phyloP scores from a whole-genome alignment of 2,113 vertebrate genomes.

The Bubo scandiacus region DNA sequence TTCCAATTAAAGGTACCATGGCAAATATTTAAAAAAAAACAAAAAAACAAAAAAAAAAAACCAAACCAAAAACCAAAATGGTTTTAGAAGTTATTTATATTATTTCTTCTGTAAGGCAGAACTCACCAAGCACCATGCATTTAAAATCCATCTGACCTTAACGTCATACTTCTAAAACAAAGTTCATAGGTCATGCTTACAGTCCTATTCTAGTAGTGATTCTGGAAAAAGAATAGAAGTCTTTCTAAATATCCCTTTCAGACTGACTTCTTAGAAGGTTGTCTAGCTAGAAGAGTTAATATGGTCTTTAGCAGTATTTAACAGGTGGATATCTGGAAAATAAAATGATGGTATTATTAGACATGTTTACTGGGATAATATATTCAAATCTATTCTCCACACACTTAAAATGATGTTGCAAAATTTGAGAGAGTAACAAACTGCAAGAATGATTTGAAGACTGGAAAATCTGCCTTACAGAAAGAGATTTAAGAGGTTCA shows the following conservation, averaged over 20 bases:
- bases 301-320: neutral
- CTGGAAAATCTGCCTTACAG: constrained; percentile 15
- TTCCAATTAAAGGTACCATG: neutral
- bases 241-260: neutral
- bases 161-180: neutral
- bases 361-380: neutral
- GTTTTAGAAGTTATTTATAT: neutral
- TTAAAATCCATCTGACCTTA: neutral
- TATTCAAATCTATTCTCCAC: neutral
- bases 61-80: neutral
- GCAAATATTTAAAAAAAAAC: neutral
- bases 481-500: constrained; percentile 2
- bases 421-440: neutral
- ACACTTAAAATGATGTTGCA: neutral
- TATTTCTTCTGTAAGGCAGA: neutral
- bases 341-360: neutral
- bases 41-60: too few species aligned
- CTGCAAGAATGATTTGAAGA: neutral
- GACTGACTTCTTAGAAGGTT: neutral
- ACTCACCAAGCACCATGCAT: neutral
- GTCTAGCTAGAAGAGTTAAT: neutral
- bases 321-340: neutral
- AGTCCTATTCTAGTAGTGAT: neutral
- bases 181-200: neutral
- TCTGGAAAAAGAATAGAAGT: neutral